Percentiles rank a stretch among this genome's conserved stretches.
These are phyloP conservation scores for Holocentrus rufus DNA, from an alignment of 2,797 vertebrate genomes.

Conservation along the genomic window DNA sequence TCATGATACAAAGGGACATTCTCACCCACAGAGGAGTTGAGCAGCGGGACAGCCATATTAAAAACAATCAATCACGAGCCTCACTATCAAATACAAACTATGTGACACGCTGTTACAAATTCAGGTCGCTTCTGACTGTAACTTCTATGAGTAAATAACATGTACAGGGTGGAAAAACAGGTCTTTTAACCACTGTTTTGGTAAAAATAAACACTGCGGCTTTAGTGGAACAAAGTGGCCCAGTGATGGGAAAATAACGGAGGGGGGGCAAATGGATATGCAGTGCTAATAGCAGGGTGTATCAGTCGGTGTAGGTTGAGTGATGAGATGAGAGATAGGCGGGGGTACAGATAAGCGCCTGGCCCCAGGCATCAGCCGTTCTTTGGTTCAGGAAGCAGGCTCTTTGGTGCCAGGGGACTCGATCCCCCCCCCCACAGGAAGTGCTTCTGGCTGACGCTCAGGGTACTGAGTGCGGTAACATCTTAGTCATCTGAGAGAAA, in stretches of 20 bases:
- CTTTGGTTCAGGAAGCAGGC: slow-evolving; percentile 65
- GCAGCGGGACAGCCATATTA: neutral
- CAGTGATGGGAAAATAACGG: slow-evolving; percentile 40
- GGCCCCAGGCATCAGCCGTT: slow-evolving; percentile 54
- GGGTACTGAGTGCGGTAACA: neutral
- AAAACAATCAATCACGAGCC: slow-evolving; percentile 30
- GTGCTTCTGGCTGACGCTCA: slow-evolving; percentile 25
- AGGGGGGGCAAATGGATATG: slow-evolving; percentile 28
- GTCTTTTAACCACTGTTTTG: slow-evolving; percentile 26
- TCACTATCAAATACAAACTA: slow-evolving; percentile 13
- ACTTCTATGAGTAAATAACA: neutral
- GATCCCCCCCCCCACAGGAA: slow-evolving; percentile 35
- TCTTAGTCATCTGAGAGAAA: slow-evolving; percentile 6
- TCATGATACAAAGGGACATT: slow-evolving; percentile 27
- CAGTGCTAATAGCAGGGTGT: slow-evolving; percentile 78
- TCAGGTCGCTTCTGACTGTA: slow-evolving; percentile 7
- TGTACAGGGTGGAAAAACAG: slow-evolving; percentile 26
- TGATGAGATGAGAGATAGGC: slow-evolving; percentile 73
- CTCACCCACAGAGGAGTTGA: slow-evolving; percentile 1
- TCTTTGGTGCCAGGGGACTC: slow-evolving; percentile 33
- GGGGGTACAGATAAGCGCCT: slow-evolving; percentile 70
- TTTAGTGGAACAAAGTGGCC: slow-evolving; percentile 46
- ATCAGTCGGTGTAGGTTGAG: slow-evolving; percentile 74
- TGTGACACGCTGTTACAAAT: slow-evolving; percentile 4
- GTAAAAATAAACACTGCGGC: slow-evolving; percentile 55